Conservation (phyloP, 2,113 vertebrate species). For the Pipra filicauda region DNA sequence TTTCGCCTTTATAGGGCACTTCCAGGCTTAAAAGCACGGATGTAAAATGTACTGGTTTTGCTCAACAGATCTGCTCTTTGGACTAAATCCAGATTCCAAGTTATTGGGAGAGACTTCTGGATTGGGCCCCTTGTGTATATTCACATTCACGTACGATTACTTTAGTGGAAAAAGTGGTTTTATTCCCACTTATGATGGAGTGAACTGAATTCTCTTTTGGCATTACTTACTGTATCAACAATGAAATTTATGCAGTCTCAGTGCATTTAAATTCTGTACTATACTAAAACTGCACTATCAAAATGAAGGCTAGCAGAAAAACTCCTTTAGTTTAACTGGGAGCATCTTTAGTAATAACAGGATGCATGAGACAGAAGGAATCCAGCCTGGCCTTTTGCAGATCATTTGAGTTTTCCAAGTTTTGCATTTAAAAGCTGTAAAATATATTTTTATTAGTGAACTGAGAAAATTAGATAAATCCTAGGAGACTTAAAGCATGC, state of each 20-base stretch:
- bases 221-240: conserved; percentile 26
- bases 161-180: conserved; percentile 49
- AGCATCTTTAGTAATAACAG: conserved; percentile 1
- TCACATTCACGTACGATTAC: conserved; percentile 33
- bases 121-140: conserved; percentile 17
- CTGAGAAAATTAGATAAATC: conserved; percentile 18
- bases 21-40: neutral
- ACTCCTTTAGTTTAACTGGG: neutral
- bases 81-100: conserved; percentile 11
- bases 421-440: neutral
- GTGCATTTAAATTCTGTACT: conserved; percentile 8
- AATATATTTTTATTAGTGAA: conserved; percentile 20
- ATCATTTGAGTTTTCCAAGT: neutral
- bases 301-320: conserved; percentile 7
- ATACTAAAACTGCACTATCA: neutral
- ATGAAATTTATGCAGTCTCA: neutral
- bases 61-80: neutral
- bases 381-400: neutral
- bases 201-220: conserved; percentile 33
- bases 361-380: neutral
- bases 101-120: conserved; percentile 29
- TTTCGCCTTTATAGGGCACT: neutral
- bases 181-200: conserved; percentile 31
- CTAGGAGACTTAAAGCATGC: neutral
- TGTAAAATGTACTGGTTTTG: neutral